These are phyloP conservation scores for Ceyx melanurus DNA, from an alignment of 2,113 vertebrate species.

Conservation along the genomic window DNA sequence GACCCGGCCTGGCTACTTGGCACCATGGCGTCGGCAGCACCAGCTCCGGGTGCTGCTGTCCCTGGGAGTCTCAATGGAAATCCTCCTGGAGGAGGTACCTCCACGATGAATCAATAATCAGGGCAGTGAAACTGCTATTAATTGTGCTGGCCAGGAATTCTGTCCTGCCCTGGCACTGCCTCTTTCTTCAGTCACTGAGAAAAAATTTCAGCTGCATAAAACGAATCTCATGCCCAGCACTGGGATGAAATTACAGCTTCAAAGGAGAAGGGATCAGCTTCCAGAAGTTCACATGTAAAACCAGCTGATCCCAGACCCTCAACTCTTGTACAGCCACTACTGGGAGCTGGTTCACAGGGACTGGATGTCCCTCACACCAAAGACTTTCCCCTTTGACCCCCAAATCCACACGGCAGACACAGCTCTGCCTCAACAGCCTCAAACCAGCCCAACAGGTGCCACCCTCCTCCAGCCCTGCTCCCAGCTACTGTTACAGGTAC, in stretches of 20 bases:
- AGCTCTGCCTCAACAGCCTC: neutral
- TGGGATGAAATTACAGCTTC: neutral
- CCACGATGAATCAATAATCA: neutral
- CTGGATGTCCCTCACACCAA: neutral
- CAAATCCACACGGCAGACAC: fast-evolving
- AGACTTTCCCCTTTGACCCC: neutral
- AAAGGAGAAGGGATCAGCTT: neutral
- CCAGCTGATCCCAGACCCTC: neutral
- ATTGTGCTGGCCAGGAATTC: neutral
- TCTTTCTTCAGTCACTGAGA: neutral
- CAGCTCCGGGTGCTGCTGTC: fast-evolving
- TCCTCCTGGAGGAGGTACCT: neutral
- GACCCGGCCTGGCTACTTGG: fast-evolving
- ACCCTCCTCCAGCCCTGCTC: neutral
- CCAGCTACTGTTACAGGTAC: fast-evolving
- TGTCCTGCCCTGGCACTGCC: neutral
- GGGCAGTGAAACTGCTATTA: neutral
- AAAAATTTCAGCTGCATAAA: neutral
- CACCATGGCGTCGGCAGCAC: too few species aligned
- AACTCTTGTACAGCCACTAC: neutral
- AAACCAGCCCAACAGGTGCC: fast-evolving
- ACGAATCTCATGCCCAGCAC: neutral
- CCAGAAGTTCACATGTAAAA: neutral
- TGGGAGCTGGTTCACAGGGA: neutral
- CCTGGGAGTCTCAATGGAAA: neutral